Base-by-base conservation (phyloP, 2,113 vertebrate species). In the Vulpes ferrilata region DNA sequence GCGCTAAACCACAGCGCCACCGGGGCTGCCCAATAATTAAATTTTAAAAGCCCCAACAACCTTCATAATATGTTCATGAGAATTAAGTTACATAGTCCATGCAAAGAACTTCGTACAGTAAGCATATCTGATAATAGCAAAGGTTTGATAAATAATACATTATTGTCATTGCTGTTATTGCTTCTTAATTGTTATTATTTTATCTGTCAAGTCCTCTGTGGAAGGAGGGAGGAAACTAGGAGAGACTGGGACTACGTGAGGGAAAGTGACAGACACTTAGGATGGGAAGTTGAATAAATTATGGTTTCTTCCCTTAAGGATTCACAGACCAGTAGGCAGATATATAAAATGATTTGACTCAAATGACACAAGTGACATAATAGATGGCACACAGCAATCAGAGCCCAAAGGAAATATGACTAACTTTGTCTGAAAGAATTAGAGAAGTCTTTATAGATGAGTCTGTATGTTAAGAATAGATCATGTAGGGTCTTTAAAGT, bases 331-430 rank as follows among this genome's bases (percentile, higher is more conserved):
- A 83, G 79, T 92, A 60, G 62, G 48, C 82, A 93, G 78, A 95
- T 83, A 57, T 3, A 89, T 22, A 89, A 95, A 78, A 80, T n/a
- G 25, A 95, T 71, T 53, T 71, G 22, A 76, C 4, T 83, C 73
- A 62, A 83, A 87, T 43, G 73, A 97, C 91, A 96, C 93, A 96
- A 97, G 93, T 95, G 93, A 92, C 73, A 51, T 96, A 95, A 80
- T 19, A 71, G 27, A 76, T 9, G 35, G 20, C 20, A 12, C 15
- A 6, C 0, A 27, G 7, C 53, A 19, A 32, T 2, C 48, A 53
- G 53, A 83, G 95, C 92, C 92, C 0, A 4, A 57, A 90, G 96
- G 90, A 94, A 95, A 51, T 55, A 53, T 60, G 83, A 80, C 87
- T 83, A 69, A 83, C 86, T 96, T 92, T 64, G 78, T 96, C 95